Evolutionary conservation across 2,888 invertebrate species (phyloP).

Genomic region (Pseudococcus longispinus): DNA sequence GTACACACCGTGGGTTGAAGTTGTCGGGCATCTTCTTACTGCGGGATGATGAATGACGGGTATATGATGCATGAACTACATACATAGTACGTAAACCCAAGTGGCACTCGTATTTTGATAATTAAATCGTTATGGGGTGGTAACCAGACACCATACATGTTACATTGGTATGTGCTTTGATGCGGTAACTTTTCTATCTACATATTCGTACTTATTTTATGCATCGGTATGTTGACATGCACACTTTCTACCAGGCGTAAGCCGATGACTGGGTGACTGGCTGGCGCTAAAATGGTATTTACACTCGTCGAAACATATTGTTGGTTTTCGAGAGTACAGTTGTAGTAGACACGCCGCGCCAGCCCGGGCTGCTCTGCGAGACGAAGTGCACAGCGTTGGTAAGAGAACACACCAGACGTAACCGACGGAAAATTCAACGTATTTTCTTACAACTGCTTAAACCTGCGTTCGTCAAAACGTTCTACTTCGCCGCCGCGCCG

Average conservation of each 20-base stretch:
- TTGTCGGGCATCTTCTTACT: not conserved
- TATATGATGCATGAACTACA: not conserved
- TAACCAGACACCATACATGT: not conserved
- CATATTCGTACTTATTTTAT: not conserved
- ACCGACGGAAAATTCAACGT: not conserved
- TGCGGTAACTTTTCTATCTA: not conserved
- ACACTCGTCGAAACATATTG: not conserved
- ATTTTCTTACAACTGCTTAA: not conserved
- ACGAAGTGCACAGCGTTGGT: not conserved
- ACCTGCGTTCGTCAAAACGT: slow-evolving; percentile 7
- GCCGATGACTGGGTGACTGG: not conserved
- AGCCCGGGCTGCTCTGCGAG: not conserved
- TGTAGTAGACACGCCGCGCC: not conserved
- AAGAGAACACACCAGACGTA: not conserved
- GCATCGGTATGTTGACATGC: not conserved
- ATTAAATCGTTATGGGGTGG: not conserved
- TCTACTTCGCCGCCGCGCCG: not conserved
- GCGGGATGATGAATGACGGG: not conserved
- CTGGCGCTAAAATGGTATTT: not conserved
- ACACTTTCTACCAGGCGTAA: not conserved
- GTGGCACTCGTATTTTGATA: not conserved
- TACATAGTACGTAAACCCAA: not conserved
- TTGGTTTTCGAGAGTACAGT: not conserved
- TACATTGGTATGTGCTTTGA: not conserved
- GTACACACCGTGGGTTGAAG: not conserved